phyloP scores from a whole-genome alignment of 2,888 invertebrate species.

The Tetheella fluctuosa region DNA sequence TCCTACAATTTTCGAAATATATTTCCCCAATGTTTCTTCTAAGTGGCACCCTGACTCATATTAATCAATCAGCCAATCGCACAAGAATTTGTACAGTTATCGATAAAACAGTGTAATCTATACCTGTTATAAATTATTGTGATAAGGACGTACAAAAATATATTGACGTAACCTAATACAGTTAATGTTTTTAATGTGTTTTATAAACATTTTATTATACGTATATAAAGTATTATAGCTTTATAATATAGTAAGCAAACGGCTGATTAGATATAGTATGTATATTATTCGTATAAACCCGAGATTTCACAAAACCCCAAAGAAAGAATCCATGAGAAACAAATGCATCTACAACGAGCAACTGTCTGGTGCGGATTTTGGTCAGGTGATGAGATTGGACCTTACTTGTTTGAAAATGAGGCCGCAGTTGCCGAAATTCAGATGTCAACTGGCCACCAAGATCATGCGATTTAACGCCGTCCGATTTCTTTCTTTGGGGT shows the following conservation, averaged over 20 bases:
- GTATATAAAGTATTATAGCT: slow-evolving; percentile 6
- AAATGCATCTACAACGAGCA: no score
- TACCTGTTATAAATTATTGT: slow-evolving; percentile 25
- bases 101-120: slow-evolving; percentile 26
- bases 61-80: not conserved
- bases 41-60: not conserved
- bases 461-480: no score
- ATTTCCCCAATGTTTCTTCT: not conserved
- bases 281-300: no score
- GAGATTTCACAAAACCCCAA: no score
- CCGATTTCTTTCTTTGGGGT: no score
- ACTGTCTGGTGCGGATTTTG: no score
- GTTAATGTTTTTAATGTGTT: not conserved
- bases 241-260: not conserved
- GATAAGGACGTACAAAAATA: slow-evolving; percentile 9
- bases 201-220: not conserved
- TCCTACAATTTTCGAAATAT: no score
- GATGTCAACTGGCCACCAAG: no score
- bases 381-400: no score
- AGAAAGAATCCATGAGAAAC: no score
- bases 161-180: not conserved
- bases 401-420: no score
- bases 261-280: not conserved
- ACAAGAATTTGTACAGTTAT: slow-evolving; percentile 20
- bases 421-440: no score